Percentiles rank a stretch among this genome's conserved stretches.
Evolutionary conservation across 2,797 vertebrate genomes (phyloP).

Genomic region (Philypnodon macrostomus): DNA sequence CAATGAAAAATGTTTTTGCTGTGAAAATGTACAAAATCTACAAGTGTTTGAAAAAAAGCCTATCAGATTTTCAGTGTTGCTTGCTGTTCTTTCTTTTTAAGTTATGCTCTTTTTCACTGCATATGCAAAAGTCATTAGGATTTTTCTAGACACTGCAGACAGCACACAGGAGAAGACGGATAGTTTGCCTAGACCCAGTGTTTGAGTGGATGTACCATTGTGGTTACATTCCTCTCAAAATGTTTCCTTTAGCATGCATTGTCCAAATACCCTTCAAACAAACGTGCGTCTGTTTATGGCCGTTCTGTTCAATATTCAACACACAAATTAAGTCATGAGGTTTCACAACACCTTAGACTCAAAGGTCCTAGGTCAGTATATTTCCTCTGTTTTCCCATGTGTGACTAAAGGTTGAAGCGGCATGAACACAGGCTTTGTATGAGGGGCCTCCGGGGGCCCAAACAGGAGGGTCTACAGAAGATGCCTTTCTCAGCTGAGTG

Average conservation of each 20-base stretch:
- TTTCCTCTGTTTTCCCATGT: constrained; percentile 40
- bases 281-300: constrained; percentile 7
- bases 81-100: constrained; percentile 12
- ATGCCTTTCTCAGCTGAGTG: constrained; percentile 57
- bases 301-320: no score
- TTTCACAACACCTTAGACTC: constrained; percentile 14
- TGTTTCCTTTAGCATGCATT: constrained; percentile 12
- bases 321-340: constrained; percentile 14
- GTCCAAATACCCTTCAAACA: constrained; percentile 19
- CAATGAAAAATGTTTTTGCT: no score
- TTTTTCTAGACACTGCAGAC: constrained; percentile 10
- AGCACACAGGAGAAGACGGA: constrained; percentile 12
- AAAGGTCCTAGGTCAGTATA: constrained; percentile 25
- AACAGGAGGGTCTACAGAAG: constrained; percentile 20
- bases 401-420: constrained; percentile 44
- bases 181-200: constrained; percentile 10
- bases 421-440: constrained; percentile 63
- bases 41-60: no score
- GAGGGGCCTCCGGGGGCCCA: no score
- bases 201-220: constrained; percentile 10
- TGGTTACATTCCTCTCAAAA: constrained; percentile 23
- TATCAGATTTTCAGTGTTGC: constrained; percentile 12
- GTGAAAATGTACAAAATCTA: no score
- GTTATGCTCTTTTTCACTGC: constrained; percentile 19
- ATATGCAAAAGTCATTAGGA: constrained; percentile 59